Evolutionary conservation across 2,797 vertebrate genomes (phyloP), one percentile per base, ranked within the genome.

Genomic region (Eulemur mongoz): DNA sequence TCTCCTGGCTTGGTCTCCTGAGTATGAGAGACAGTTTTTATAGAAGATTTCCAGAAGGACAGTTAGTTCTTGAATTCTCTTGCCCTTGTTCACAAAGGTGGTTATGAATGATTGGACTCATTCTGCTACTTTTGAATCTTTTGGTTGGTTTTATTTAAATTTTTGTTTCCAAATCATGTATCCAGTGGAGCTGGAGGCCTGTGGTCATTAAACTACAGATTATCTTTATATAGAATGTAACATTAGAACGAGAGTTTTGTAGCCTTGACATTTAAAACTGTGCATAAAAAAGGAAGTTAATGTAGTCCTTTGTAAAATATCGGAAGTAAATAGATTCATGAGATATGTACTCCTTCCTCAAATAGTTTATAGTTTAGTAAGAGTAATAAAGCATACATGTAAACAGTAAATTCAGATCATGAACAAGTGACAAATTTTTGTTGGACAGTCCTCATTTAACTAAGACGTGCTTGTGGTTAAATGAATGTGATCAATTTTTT

Each of bases 231-330:
- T 76, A 70, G 43, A 85, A 69, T 69, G 17, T 88, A 79, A 65
- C 38, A 67, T 95, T 81, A 92, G 32, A 92, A 59, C 11, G 69
- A 78, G 52, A 88, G 32, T 76, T 92, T 88, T 52, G 23, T 95
- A 61, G 70, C 30, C 13, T 70, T 89, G n/a, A 76, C 17, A n/a
- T 50, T 95, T 89, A 85, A 82, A n/a, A 76, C 11, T 69, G 0
- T 59, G 17, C 43, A 40, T 82, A 13, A 73, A 48, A 82, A 88
- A 82, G n/a, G 15, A 76, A 22, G 67, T 72, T 79, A 86, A 86
- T 35, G 11, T 40, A 45, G 18, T 87, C n/a, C 54, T 83, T 94
- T 82, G 20, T 6, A 67, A 75, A 82, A 79, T 75, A 75, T 48
- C 69, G 48, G 69, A 75, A 75, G 35, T 67, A 35, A 25, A n/a